Evolutionary conservation across 2,888 invertebrate genomes (phyloP).

Genomic region (Thereva unica): DNA sequence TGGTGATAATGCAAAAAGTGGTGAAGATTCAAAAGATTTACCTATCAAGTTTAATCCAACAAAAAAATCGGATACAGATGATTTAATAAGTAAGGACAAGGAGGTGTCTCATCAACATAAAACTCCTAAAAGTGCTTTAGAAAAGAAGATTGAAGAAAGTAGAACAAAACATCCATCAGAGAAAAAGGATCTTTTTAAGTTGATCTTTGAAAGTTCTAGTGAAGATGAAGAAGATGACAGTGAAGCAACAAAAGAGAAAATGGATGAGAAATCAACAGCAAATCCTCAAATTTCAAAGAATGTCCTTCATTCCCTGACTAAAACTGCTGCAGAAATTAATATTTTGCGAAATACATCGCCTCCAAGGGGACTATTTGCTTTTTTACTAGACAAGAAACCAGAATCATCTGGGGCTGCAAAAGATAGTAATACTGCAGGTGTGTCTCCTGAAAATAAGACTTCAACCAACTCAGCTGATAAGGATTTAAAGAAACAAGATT

Average conservation of each 20-base stretch:
- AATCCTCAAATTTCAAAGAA: constrained; percentile 46
- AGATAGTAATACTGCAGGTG: not conserved
- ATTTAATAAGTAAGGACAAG: not conserved
- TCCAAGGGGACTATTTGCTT: constrained; percentile 69
- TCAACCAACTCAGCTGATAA: not conserved
- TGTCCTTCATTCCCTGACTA: constrained; percentile 46
- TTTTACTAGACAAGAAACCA: constrained; percentile 44
- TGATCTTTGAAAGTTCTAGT: constrained; percentile 84
- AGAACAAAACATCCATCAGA: constrained; percentile 60
- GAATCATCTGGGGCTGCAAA: not conserved
- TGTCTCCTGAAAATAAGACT: constrained; percentile 31
- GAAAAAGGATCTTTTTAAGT: constrained; percentile 81
- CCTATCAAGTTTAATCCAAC: not conserved
- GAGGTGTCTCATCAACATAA: constrained; percentile 5
- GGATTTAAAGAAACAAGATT: too few relatives aligned
- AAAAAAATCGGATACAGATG: not conserved
- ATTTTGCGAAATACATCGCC: constrained; percentile 69
- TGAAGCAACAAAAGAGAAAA: constrained; percentile 47
- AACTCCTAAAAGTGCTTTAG: constrained; percentile 50
- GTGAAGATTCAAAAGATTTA: not conserved
- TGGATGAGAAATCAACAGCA: constrained; percentile 44
- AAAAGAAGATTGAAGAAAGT: constrained; percentile 50
- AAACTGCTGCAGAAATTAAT: constrained; percentile 61
- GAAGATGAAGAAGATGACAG: constrained; percentile 63
- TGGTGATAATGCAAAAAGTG: not conserved